These are phyloP conservation scores for Euplagia quadripunctaria DNA, from an alignment of 2,888 invertebrate genomes.

Conservation along the genomic window DNA sequence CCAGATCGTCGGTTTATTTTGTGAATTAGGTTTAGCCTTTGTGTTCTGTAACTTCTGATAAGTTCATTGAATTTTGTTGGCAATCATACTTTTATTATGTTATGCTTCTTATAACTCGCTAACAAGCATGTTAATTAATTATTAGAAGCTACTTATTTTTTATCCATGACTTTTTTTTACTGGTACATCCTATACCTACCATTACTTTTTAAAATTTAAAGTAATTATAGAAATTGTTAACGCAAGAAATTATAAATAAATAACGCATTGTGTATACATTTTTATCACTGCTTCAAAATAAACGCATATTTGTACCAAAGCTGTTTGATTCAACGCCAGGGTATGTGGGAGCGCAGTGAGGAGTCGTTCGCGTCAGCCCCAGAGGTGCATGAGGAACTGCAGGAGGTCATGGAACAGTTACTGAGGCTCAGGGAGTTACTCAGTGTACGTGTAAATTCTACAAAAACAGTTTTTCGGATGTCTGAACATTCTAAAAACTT, in stretches of 20 bases:
- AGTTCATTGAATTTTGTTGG: neutral
- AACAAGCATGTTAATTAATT: neutral
- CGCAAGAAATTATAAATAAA: too few relatives aligned
- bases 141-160: neutral
- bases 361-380: slow-evolving; percentile 60
- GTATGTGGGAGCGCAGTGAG: slow-evolving; percentile 72
- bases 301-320: neutral
- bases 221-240: too few relatives aligned
- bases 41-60: neutral
- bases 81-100: neutral
- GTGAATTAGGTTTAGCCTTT: neutral
- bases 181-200: too few relatives aligned
- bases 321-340: slow-evolving; percentile 58
- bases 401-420: slow-evolving; percentile 69
- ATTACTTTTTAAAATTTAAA: too few relatives aligned
- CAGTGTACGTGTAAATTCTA: slow-evolving; percentile 61
- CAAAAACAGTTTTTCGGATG: too few relatives aligned
- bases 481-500: too few relatives aligned
- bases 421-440: slow-evolving; percentile 67
- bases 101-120: neutral
- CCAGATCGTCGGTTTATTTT: neutral
- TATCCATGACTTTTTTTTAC: too few relatives aligned
- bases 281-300: slow-evolving; percentile 1
- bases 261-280: neutral
- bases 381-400: slow-evolving; percentile 69